These are phyloP conservation scores for Plutella xylostella DNA, from an alignment of 2,888 invertebrate species.

Conservation along the genomic window DNA sequence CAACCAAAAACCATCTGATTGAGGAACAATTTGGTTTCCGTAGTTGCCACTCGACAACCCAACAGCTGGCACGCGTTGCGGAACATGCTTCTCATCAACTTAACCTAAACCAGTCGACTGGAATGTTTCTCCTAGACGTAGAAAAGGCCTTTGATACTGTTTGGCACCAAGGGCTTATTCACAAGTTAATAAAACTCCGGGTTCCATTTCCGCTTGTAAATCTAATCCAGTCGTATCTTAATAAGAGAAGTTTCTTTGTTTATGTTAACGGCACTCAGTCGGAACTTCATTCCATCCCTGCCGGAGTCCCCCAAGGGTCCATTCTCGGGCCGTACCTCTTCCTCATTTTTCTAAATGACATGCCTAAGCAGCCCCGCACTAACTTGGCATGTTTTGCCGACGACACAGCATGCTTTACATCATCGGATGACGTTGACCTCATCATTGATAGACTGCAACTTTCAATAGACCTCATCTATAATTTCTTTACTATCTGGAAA, in stretches of 20 bases:
- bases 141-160: slow-evolving; percentile 1
- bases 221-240: slow-evolving; percentile 18
- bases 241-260: slow-evolving; percentile 16
- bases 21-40: slow-evolving; percentile 15
- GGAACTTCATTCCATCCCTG: slow-evolving; percentile 6
- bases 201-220: slow-evolving; percentile 9
- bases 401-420: slow-evolving; percentile 4
- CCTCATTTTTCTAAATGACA: background rate
- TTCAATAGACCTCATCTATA: background rate
- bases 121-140: slow-evolving; percentile 1
- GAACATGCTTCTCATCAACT: background rate
- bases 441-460: background rate
- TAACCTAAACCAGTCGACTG: background rate
- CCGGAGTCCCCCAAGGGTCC: slow-evolving; percentile 19
- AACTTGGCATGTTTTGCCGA: slow-evolving; percentile 6
- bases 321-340: slow-evolving; percentile 16
- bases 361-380: background rate
- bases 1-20: background rate
- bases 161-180: slow-evolving; percentile 3
- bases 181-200: slow-evolving; percentile 3
- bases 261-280: slow-evolving; percentile 13
- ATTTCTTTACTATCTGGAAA: background rate
- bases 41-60: background rate
- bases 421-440: slow-evolving; percentile 3
- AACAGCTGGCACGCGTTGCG: slow-evolving; percentile 3